phyloP scores from a whole-genome alignment of 2,888 invertebrate genomes.

The Nesidiocoris tenuis region DNA sequence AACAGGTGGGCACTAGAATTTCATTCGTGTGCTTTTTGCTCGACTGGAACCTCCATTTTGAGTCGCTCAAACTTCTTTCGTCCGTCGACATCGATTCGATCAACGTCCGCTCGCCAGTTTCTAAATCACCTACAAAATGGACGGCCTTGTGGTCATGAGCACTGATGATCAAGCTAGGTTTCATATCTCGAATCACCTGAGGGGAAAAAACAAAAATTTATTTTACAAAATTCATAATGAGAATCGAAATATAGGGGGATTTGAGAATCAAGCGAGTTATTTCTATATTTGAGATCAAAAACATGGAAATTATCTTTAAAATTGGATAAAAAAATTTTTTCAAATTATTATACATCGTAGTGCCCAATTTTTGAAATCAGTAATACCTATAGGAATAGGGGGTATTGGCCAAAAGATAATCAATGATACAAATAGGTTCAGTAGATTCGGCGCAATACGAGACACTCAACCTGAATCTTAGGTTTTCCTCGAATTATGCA shows the following conservation, averaged over 20 bases:
- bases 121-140: constrained; percentile 54
- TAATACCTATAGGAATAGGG: no score
- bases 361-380: no score
- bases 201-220: not conserved
- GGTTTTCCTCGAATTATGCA: no score
- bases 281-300: no score
- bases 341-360: no score
- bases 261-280: no score
- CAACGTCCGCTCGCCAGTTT: constrained; percentile 50
- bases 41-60: constrained; percentile 49
- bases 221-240: not conserved
- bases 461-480: no score
- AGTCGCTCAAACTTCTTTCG: not conserved
- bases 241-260: no score
- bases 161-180: constrained; percentile 69
- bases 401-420: not conserved
- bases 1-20: constrained; percentile 89
- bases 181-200: constrained; percentile 57
- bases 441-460: no score
- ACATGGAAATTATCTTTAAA: no score
- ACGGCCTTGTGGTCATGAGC: constrained; percentile 70
- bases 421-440: not conserved
- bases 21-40: constrained; percentile 63
- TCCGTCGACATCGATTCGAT: constrained; percentile 46
- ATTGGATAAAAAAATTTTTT: no score